Evolutionary conservation across 2,797 vertebrate genomes (phyloP), one percentile per base, ranked within the genome.

Genomic region (Gouania willdenowi): DNA sequence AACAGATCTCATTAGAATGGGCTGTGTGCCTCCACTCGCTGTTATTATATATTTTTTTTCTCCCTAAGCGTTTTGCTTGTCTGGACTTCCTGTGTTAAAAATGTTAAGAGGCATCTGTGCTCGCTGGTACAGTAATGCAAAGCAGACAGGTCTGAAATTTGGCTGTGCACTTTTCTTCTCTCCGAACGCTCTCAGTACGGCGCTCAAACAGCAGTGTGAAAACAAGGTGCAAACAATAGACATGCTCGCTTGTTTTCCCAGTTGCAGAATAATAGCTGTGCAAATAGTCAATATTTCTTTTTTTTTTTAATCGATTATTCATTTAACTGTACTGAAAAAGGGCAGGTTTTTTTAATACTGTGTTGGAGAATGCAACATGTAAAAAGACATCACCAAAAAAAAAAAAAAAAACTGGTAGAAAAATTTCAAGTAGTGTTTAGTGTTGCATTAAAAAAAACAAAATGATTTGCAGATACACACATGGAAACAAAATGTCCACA

Each of bases 1-100:
- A 64, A 76, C 61, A 79, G 51, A 71, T 75, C 66, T 71, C 59
- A 71, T 71, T 71, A 77, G 50, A 66, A 43, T 35, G 37, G 34
- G 57, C 53, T 66, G 33, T 65, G 23, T 54, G 53, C 40, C 52
- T 50, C 45, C 35, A 33, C 24, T 41, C 1, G 9, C 38, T 58
- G 42, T 41, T 8, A 7, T 14, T 28, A 7, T 28, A 28, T 25
- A n/a, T 2, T 17, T 19, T 55, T 41, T 11, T 21, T 45, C 55
- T 64, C 76, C 61, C 65, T 61, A 61, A 54, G 50, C 34, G 32
- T 79, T 74, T 75, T 55, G 41, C 48, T 73, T 22, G 10, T 68
- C 66, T 70, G 63, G 58, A 75, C 56, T 79, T 81, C 69, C 61
- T 67, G 35, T 47, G 62, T 15, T 31, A 19, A 30, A 30, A 63